A percentile compares a stretch with the other conserved stretches of the same genome.
These are phyloP conservation scores for Zeugodacus cucurbitae DNA, from an alignment of 1,140 invertebrate genomes.

Conservation along the genomic window DNA sequence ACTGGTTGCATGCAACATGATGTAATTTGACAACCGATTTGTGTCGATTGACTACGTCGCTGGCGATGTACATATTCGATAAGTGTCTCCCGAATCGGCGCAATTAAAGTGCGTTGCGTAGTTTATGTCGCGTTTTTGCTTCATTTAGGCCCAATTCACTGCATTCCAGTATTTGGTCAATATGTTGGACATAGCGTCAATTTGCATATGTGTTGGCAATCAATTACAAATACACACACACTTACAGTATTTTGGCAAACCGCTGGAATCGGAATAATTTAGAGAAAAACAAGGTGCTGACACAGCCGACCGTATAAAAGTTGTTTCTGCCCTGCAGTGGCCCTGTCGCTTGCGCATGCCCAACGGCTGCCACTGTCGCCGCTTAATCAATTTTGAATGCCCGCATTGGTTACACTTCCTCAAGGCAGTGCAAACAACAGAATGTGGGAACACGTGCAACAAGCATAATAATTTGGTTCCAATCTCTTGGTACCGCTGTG, in stretches of 20 bases:
- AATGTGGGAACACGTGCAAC: slow-evolving; percentile 13
- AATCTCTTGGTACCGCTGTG: neutral
- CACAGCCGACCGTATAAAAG: neutral
- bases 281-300: neutral
- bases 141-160: neutral
- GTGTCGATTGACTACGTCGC: neutral
- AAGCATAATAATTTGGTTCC: neutral
- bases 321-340: neutral
- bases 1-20: slow-evolving; percentile 6
- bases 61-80: neutral
- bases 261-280: neutral
- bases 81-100: neutral
- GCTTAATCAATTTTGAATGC: slow-evolving; percentile 37
- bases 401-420: slow-evolving; percentile 21
- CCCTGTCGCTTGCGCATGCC: neutral
- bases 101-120: neutral
- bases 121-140: neutral
- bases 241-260: too few species aligned
- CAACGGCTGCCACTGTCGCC: slow-evolving; percentile 21
- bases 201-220: neutral
- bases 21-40: slow-evolving; percentile 10
- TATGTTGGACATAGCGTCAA: neutral
- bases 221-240: too few species aligned
- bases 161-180: neutral
- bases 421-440: neutral